Conservation (phyloP, 1,140 invertebrate genomes). For the Calosoma granatense region DNA sequence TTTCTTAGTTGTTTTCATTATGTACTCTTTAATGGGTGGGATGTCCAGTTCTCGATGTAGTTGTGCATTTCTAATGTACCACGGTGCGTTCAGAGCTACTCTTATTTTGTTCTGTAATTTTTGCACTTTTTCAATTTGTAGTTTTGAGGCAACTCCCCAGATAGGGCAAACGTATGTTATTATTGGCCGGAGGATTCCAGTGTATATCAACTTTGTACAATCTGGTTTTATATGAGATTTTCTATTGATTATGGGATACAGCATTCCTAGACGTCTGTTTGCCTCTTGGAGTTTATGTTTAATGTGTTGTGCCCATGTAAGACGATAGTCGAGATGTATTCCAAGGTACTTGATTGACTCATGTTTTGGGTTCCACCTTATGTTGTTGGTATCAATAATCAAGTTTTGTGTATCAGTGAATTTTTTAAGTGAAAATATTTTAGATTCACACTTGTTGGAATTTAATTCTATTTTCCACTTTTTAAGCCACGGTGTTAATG, state of each 20-base stretch:
- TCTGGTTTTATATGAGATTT: background rate
- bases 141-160: background rate
- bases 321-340: constrained; percentile 6
- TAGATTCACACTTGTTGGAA: background rate
- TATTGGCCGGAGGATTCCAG: constrained; percentile 1
- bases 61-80: constrained; percentile 9
- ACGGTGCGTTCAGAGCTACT: background rate
- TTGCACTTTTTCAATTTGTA: background rate
- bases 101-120: background rate
- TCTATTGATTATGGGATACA: background rate
- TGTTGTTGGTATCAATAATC: background rate
- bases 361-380: background rate
- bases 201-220: constrained; percentile 2
- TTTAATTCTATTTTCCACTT: constrained; percentile 12
- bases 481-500: background rate
- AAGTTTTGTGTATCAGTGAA: background rate
- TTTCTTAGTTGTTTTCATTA: background rate
- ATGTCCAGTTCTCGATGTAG: constrained; percentile 4
- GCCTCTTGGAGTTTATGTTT: background rate
- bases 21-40: background rate
- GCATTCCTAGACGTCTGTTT: background rate
- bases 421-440: constrained; percentile 5
- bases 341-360: constrained; percentile 12
- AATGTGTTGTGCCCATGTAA: too few relatives aligned
- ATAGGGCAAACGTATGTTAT: constrained; percentile 8